Conservation (phyloP, 2,888 invertebrate species). For the Argyresthia goedartella region DNA sequence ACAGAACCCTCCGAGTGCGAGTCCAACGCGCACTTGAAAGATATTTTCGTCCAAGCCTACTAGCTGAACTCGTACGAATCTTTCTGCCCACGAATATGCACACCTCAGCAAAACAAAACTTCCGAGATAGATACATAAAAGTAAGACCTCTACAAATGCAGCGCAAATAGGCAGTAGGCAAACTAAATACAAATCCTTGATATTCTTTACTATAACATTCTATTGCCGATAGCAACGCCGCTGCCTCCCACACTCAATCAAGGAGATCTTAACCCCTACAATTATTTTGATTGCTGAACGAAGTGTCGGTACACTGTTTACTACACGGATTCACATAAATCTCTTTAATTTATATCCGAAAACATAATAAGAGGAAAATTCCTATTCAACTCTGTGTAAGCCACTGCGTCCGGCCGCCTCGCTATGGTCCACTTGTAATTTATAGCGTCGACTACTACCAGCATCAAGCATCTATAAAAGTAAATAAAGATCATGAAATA, state of each 20-base stretch:
- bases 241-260: constrained; percentile 32
- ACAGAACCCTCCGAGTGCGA: too few relatives aligned
- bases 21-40: too few relatives aligned
- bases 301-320: constrained; percentile 33
- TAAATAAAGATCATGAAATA: constrained; percentile 65
- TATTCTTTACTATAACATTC: too few relatives aligned
- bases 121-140: too few relatives aligned
- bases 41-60: too few relatives aligned
- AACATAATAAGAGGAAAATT: constrained; percentile 65
- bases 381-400: constrained; percentile 43
- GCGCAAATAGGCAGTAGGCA: too few relatives aligned
- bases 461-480: constrained; percentile 56
- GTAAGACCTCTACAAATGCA: too few relatives aligned
- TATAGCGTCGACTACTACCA: constrained; percentile 49
- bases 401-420: constrained; percentile 42
- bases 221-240: constrained; percentile 19
- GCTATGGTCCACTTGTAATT: constrained; percentile 43
- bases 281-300: constrained; percentile 29
- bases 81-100: too few relatives aligned
- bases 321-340: constrained; percentile 39
- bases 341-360: constrained; percentile 63
- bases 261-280: constrained; percentile 21
- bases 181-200: too few relatives aligned
- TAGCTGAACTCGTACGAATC: too few relatives aligned
- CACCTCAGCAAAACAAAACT: too few relatives aligned